Evolutionary conservation across 2,113 vertebrate species (phyloP), one percentile per base, ranked within the genome.

Genomic region (Thamnophis sirtalis): DNA sequence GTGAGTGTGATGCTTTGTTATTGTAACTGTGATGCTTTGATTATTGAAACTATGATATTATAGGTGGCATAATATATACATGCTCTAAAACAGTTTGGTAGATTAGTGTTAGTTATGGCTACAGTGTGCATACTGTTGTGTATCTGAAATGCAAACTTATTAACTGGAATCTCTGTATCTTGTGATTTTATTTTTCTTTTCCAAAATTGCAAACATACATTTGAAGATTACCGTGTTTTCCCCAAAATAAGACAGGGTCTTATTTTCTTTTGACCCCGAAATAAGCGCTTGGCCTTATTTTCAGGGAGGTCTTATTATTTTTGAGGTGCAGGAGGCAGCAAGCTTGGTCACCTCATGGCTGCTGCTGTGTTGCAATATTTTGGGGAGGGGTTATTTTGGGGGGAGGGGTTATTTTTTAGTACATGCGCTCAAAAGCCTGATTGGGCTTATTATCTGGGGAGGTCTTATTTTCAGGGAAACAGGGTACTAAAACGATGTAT

Each of bases 31-130:
- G 73, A 26, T 43, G 2, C 93, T 73, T 73, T 5, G 22, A 0
- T 51, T 43, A 95, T 86, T 68, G 48, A 80, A 50, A 50, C 84
- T 60, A 51, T 90, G 48, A 38, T 90, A 13, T 26, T 87, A 58
- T 48, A 91, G 55, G 6, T 88, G 90, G 5, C 4, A 24, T 38
- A 93, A 38, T 88, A 92, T 63, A 80, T 84, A 28, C 89, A 24
- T 91, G 49, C 17, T 93, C 93, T 5, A 63, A 87, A 91, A 85
- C 63, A 86, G 53, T 50, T 9, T 63, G 26, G 33, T 51, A 89
- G 33, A 68, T 93, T 87, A 48, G 85, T 90, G 11, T 89, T 91
- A 60, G 15, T 91, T 24, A 53, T 3, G 87, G 26, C 13, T 93
- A 91, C 93, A 92, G 11, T 88, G 9, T 84, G 19, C n/a, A 22